A percentile compares a stretch with the other conserved stretches of the same genome.
These are phyloP conservation scores for Drosophila paulistorum DNA, from an alignment of 1,140 invertebrate species.

Conservation along the genomic window DNA sequence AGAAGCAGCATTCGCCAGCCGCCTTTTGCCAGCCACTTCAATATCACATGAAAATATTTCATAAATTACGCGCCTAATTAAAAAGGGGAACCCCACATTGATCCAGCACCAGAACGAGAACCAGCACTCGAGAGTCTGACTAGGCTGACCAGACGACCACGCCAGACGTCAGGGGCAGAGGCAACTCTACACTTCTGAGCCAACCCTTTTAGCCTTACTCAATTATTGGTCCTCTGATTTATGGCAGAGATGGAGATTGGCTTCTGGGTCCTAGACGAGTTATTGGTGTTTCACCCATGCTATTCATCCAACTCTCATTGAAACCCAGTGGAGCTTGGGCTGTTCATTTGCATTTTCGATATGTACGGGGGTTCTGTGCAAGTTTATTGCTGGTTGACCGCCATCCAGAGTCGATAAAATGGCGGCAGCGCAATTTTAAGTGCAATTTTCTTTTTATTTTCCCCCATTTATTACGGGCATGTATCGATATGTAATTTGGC, in stretches of 20 bases:
- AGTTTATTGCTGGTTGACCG: conserved; percentile 74
- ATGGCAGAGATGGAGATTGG: conserved; percentile 56
- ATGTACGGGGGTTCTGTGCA: conserved; percentile 20
- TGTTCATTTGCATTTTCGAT: conserved; percentile 70
- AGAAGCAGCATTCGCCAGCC: conserved; percentile 5
- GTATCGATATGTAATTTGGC: neutral
- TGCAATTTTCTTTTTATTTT: conserved; percentile 45
- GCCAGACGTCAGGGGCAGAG: conserved; percentile 40
- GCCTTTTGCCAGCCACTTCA: conserved; percentile 72
- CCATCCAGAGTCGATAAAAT: conserved; percentile 38
- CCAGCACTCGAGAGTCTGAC: conserved; percentile 60
- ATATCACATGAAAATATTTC: conserved; percentile 72
- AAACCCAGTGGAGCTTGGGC: conserved; percentile 45
- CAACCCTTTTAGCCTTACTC: conserved; percentile 63
- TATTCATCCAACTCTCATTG: conserved; percentile 27
- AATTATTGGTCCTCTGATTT: conserved; percentile 78
- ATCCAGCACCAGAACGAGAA: conserved; percentile 39
- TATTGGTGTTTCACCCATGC: conserved; percentile 54
- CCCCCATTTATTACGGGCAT: neutral
- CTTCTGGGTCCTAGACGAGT: conserved; percentile 58
- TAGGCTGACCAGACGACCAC: conserved; percentile 57
- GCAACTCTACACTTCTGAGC: conserved; percentile 50
- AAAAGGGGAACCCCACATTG: conserved; percentile 39
- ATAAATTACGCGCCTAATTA: conserved; percentile 79
- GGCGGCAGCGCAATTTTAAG: conserved; percentile 58